Conservation (phyloP, 2,888 invertebrate species). For the Andrena trimmerana region DNA sequence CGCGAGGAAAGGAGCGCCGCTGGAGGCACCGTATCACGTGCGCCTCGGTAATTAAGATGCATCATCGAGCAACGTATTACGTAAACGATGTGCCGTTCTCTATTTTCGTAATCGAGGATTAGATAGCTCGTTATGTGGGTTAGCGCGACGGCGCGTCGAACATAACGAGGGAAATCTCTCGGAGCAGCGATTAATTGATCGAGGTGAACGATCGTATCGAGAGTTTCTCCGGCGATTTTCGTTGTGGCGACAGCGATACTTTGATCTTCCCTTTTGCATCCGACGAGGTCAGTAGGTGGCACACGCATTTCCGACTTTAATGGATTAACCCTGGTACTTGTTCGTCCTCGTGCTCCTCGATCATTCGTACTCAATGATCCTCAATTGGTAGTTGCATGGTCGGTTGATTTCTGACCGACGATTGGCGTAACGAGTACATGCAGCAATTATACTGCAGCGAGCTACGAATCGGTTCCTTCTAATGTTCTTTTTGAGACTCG, state of each 20-base stretch:
- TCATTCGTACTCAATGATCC: constrained; percentile 46
- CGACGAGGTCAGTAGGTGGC: constrained; percentile 13
- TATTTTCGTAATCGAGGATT: constrained; percentile 50
- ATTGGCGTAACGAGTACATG: constrained; percentile 52
- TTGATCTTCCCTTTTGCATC: background rate
- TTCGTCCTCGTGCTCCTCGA: constrained; percentile 27
- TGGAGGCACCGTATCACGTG: constrained; percentile 11
- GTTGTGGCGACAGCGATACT: background rate
- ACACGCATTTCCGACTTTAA: constrained; percentile 23
- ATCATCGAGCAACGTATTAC: constrained; percentile 50
- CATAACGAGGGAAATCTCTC: constrained; percentile 40
- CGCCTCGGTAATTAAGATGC: constrained; percentile 42
- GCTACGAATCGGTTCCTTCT: constrained; percentile 39
- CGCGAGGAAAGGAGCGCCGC: background rate
- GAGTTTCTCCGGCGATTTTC: background rate
- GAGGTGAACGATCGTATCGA: background rate
- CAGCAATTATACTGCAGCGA: constrained; percentile 46
- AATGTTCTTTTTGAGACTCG: constrained; percentile 23
- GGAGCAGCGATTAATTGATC: constrained; percentile 14
- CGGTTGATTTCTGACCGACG: constrained; percentile 57
- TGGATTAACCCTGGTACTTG: constrained; percentile 52
- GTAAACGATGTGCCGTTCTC: constrained; percentile 51
- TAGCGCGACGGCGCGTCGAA: constrained; percentile 38
- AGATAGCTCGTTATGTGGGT: constrained; percentile 57
- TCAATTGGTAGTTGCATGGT: constrained; percentile 49